Evolutionary conservation across 1,140 invertebrate species (phyloP).

Genomic region (Heliconius hermathena): DNA sequence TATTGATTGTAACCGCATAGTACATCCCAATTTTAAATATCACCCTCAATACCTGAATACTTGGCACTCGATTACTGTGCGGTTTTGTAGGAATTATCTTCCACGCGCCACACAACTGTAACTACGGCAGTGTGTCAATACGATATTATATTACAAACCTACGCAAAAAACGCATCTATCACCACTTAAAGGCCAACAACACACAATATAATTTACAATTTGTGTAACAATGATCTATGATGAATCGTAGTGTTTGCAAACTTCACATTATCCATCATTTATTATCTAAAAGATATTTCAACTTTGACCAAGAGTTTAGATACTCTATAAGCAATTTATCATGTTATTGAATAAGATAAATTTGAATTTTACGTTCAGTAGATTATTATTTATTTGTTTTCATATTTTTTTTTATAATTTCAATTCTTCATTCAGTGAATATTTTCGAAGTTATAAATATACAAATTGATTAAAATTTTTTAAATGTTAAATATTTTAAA

Average conservation of each 20-base stretch:
- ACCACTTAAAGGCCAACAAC: too few relatives aligned
- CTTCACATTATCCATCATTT: constrained; percentile 14
- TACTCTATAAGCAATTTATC: neutral
- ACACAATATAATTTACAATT: neutral
- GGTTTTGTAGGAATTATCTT: too few relatives aligned
- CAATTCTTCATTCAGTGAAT: neutral
- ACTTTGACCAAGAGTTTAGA: constrained; percentile 9
- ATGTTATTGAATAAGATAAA: constrained; percentile 10
- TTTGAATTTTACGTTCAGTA: neutral
- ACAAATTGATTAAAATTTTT: neutral
- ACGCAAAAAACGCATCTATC: too few relatives aligned
- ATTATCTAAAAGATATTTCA: constrained; percentile 10
- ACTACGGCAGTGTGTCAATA: too few relatives aligned
- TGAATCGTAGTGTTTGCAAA: constrained; percentile 9
- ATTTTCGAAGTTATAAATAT: too few relatives aligned
- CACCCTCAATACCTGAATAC: too few relatives aligned
- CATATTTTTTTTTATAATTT: neutral
- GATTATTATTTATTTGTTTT: neutral
- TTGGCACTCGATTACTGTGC: too few relatives aligned
- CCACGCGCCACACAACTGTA: too few relatives aligned
- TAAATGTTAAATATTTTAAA: too few relatives aligned
- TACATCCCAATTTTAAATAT: too few relatives aligned
- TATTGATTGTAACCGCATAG: too few relatives aligned
- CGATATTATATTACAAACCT: too few relatives aligned
- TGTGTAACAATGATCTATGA: neutral